Evolutionary conservation across 1,140 invertebrate species (phyloP).

Genomic region (Euborellia annulipes): DNA sequence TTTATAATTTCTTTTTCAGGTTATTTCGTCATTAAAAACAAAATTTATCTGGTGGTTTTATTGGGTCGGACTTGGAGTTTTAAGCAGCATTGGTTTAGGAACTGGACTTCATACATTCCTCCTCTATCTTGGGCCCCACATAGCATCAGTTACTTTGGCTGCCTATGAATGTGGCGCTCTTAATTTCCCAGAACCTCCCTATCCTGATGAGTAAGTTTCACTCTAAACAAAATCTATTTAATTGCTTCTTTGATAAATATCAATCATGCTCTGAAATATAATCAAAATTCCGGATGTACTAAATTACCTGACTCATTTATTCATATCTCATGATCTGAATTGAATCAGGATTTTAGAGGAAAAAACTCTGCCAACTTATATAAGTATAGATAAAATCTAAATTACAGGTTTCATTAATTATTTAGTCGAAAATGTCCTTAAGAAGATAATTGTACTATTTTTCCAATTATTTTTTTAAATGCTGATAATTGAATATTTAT

Average conservation of each 20-base stretch:
- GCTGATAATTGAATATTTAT: too few relatives aligned
- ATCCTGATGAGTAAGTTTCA: slow-evolving; percentile 46
- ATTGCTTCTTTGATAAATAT: slow-evolving; percentile 1
- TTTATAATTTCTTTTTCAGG: slow-evolving; percentile 1
- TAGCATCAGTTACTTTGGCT: slow-evolving; percentile 89
- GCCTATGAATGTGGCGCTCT: slow-evolving; percentile 92
- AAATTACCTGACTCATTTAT: too few relatives aligned
- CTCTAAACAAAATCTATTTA: too few relatives aligned
- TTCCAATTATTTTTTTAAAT: too few relatives aligned
- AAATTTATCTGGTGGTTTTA: slow-evolving; percentile 67
- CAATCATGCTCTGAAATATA: neutral
- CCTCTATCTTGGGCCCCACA: slow-evolving; percentile 85
- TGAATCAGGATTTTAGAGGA: too few relatives aligned
- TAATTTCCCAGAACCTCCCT: slow-evolving; percentile 85
- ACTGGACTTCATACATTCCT: slow-evolving; percentile 98
- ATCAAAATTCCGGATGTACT: too few relatives aligned
- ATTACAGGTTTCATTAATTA: too few relatives aligned
- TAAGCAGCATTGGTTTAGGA: slow-evolving; percentile 93
- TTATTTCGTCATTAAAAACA: slow-evolving; percentile 1
- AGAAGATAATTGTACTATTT: too few relatives aligned
- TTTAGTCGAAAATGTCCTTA: too few relatives aligned
- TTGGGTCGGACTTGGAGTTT: slow-evolving; percentile 88
- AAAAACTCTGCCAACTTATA: too few relatives aligned
- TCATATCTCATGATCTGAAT: too few relatives aligned
- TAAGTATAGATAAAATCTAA: too few relatives aligned